Conservation (phyloP, 1,140 invertebrate genomes). For the Euborellia annulipes region DNA sequence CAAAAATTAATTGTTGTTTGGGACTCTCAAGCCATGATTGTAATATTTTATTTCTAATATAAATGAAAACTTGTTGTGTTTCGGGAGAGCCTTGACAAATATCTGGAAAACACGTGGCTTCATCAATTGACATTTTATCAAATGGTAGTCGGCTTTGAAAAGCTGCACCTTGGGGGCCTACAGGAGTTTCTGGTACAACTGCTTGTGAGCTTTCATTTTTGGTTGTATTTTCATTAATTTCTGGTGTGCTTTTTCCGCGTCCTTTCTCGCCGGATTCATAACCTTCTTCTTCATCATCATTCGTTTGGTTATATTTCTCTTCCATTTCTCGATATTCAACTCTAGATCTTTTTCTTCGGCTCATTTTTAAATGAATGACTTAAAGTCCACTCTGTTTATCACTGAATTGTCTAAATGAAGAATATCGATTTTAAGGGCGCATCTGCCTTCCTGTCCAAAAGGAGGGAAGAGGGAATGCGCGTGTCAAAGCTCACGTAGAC, state of each 20-base stretch:
- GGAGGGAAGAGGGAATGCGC: too few species aligned
- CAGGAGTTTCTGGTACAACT: not conserved
- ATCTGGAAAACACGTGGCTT: constrained; percentile 87
- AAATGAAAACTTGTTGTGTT: constrained; percentile 79
- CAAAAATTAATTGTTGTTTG: constrained; percentile 75
- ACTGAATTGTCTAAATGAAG: too few species aligned
- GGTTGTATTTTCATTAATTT: too few species aligned
- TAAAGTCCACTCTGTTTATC: too few species aligned
- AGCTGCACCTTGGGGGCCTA: constrained; percentile 74
- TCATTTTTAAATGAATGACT: constrained; percentile 31
- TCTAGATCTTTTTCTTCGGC: constrained; percentile 45
- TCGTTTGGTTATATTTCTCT: constrained; percentile 39
- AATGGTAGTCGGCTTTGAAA: constrained; percentile 86
- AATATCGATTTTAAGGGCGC: too few species aligned
- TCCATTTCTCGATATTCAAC: constrained; percentile 50
- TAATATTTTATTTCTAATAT: constrained; percentile 80
- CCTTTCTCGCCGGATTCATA: too few species aligned
- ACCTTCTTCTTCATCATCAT: constrained; percentile 37
- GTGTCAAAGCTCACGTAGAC: too few species aligned
- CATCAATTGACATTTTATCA: constrained; percentile 86
- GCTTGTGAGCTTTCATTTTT: too few species aligned
- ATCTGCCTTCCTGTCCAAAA: too few species aligned
- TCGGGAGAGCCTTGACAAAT: constrained; percentile 63
- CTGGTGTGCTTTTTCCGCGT: too few species aligned
- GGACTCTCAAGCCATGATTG: constrained; percentile 96